Base-by-base conservation (phyloP, 1,140 invertebrate genomes). In the Brachionus rotundiformis region DNA sequence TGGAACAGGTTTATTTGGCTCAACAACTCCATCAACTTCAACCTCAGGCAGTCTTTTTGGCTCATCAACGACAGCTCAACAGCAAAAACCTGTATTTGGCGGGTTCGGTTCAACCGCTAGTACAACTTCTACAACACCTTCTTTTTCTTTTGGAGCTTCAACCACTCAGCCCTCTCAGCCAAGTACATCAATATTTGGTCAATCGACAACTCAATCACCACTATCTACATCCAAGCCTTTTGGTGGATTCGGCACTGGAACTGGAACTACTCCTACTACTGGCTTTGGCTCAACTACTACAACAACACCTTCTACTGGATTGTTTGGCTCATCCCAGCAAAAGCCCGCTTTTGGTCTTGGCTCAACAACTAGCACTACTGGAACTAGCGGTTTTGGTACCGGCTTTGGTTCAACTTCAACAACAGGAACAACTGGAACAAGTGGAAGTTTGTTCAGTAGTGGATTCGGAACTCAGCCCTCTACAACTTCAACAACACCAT, bases 201-300 rank as follows among this genome's bases (percentile, higher is more conserved):
- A 39, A 41, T 19, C 47, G 7, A 54, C 63, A 41, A 49, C 77
- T 0, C 59, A 39, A 63, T 33, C 36, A 2, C 65, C 47, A 61
- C 5, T 44, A 16, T 68, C 49, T 0, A 82, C 73, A 3, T 1
- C 11, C 10, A 63, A 73, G 29, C 59, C 81, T 36, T 83, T 83
- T 73, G 83, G 83, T 11, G 79, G 85, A 5, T 86, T 90, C 77
- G 88, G 90, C 29, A 85, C 86, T 47, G 89, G 89, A 77, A 31
- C 75, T 47, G 75, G 27, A 47, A 77, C 75, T 7, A 36, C 75
- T 19, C 19, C 68, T 82, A 83, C 85, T n/a, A 80, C 85, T 27
- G 88, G 88, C 1, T 91, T 92, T 84, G 91, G 91, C 83, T 87
- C 89, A 11, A 83, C 85, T 23, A 88, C 90, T 84, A 87, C 6